Evolutionary conservation across 2,888 invertebrate species (phyloP), one percentile per base, ranked within the genome.

Genomic region (Drosophila maculinotata): DNA sequence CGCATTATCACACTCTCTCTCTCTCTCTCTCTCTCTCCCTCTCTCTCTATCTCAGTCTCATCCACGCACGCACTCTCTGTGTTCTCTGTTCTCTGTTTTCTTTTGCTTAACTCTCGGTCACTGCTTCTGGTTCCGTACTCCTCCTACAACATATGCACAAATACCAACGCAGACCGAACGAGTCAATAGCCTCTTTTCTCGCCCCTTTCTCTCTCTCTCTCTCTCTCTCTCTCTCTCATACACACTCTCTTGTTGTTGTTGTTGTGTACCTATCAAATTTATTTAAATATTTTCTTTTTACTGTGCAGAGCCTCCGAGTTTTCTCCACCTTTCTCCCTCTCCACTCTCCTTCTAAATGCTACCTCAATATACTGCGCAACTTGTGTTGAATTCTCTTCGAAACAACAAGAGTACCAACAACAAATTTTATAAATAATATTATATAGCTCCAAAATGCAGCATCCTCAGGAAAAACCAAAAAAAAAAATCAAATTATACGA

Each of bases 131-230:
- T 72, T 68, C 44, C 47, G 31, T 26, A 65, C 81, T 64, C 64
- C 87, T 52, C 66, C 81, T 35, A 64, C 80, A 53, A 51, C 59
- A 58, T 28, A 65, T 28, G 30, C 47, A 68, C 67, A 30, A 14
- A 49, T 53, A 58, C 45, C 47, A 53, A 54, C 36, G 39, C 30
- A 54, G 28, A 17, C 36, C 42, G 28, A 66, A 17, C 72, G 56
- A 79, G 82, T 83, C 82, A 83, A 83, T 83, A 83, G 86, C 88
- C 82, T 83, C 78, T 51, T 62, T 41, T 63, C 60, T 69, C 20
- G 15, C 47, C 31, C 30, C 15, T n/a, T 39, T 7, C 28, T 7
- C 45, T 3, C n/a, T n/a, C 23, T 41, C 6, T 2, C n/a, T 17
- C 35, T 17, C 26, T n/a, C 35, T 36, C n/a, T 10, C 38, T 2